Conservation (phyloP, 2,797 vertebrate species). For the Galago senegalensis region DNA sequence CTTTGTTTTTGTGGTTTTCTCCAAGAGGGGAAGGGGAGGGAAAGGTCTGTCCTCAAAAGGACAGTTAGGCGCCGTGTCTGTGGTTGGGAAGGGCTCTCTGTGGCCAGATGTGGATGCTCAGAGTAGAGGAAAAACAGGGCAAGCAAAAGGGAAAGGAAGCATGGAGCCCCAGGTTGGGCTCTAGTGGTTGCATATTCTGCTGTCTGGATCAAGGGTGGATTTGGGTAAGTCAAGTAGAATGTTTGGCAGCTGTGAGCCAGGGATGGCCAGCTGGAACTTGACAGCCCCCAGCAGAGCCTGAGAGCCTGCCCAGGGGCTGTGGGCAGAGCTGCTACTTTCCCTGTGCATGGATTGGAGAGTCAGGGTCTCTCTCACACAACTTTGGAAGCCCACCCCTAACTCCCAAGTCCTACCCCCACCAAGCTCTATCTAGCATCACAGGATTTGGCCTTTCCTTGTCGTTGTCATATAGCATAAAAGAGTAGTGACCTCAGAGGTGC, state of each 20-base stretch:
- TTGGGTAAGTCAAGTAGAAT: not conserved
- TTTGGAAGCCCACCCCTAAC: not conserved
- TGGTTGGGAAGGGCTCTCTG: not conserved
- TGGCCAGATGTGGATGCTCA: not conserved
- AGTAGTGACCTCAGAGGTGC: not conserved
- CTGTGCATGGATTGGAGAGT: not conserved
- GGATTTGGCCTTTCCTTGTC: not conserved
- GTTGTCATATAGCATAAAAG: not conserved
- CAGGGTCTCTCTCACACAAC: not conserved
- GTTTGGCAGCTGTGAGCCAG: not conserved
- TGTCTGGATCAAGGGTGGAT: not conserved
- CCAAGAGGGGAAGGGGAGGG: constrained; percentile 57
- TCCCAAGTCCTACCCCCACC: not conserved
- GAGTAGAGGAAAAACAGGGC: not conserved
- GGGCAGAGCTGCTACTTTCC: not conserved
- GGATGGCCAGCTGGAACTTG: not conserved
- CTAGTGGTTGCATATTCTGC: not conserved
- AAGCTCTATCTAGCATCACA: not conserved
- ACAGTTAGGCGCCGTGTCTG: not conserved
- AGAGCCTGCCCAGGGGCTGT: not conserved
- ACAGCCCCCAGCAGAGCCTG: not conserved
- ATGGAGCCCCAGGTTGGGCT: not conserved
- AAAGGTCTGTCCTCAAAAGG: constrained; percentile 26
- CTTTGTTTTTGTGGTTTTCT: constrained; percentile 81
- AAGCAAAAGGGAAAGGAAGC: not conserved